These are phyloP conservation scores for Battus philenor DNA, from an alignment of 1,140 invertebrate species.

Conservation along the genomic window DNA sequence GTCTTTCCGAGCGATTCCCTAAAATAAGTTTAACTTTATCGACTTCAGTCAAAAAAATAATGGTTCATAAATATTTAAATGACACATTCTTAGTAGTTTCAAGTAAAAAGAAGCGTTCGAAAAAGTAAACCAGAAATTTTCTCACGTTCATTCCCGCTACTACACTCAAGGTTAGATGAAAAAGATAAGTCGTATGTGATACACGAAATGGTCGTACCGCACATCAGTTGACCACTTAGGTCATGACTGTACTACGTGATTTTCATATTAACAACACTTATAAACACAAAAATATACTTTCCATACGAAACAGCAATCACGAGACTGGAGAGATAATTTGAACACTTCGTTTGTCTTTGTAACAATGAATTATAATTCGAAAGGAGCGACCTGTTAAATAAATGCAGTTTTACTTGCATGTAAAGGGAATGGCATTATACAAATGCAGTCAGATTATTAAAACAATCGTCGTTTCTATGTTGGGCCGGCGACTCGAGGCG, in stretches of 20 bases:
- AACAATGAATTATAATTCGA: slow-evolving; percentile 6
- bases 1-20: too few relatives aligned
- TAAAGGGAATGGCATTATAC: slow-evolving; percentile 8
- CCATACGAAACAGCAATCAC: background rate
- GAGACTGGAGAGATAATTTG: background rate
- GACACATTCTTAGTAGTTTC: background rate
- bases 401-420: slow-evolving; percentile 6
- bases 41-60: too few relatives aligned
- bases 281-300: slow-evolving; percentile 1
- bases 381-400: slow-evolving; percentile 10
- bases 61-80: too few relatives aligned
- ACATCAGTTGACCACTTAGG: slow-evolving; percentile 45
- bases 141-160: slow-evolving; percentile 44
- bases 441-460: slow-evolving; percentile 14
- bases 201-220: slow-evolving; percentile 29
- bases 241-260: slow-evolving; percentile 43
- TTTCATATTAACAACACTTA: slow-evolving; percentile 28
- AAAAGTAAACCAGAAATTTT: slow-evolving; percentile 37
- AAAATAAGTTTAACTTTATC: too few relatives aligned
- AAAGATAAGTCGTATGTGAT: slow-evolving; percentile 30
- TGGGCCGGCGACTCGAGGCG: slow-evolving; percentile 1
- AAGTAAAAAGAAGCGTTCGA: slow-evolving; percentile 1
- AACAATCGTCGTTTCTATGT: slow-evolving; percentile 12
- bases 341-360: background rate
- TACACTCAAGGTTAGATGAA: slow-evolving; percentile 50